Percentiles rank a stretch among this genome's conserved stretches.
These are phyloP conservation scores for Rhineura floridana DNA, from an alignment of 2,113 vertebrate species.

Conservation along the genomic window DNA sequence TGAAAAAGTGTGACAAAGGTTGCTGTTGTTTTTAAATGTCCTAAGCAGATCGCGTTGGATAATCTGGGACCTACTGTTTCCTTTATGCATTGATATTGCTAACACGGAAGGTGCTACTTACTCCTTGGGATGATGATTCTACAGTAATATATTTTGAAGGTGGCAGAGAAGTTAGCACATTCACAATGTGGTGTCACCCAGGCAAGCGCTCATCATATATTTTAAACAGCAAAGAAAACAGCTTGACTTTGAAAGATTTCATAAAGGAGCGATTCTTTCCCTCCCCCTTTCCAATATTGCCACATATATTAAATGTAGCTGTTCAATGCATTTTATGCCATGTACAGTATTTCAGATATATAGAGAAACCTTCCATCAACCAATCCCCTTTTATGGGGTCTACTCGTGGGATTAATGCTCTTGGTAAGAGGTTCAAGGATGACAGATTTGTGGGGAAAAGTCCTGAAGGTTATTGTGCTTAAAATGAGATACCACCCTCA, in stretches of 20 bases:
- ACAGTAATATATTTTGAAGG: conserved; percentile 55
- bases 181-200: conserved; percentile 36
- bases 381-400: not conserved
- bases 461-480: conserved; percentile 25
- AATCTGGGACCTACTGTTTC: conserved; percentile 19
- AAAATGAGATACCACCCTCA: not conserved
- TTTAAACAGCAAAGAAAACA: conserved; percentile 60
- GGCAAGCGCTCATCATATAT: conserved; percentile 37
- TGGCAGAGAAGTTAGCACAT: conserved; percentile 33
- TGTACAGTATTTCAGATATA: conserved; percentile 5
- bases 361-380: not conserved
- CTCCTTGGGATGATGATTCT: conserved; percentile 44
- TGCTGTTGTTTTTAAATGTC: conserved; percentile 39
- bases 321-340: conserved; percentile 46
- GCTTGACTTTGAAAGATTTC: conserved; percentile 63
- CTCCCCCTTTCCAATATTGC: conserved; percentile 40
- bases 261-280: conserved; percentile 11
- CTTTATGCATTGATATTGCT: conserved; percentile 55
- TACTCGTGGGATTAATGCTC: conserved; percentile 16
- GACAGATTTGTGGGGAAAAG: not conserved
- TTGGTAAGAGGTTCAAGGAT: conserved; percentile 8
- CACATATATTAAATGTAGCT: conserved; percentile 45
- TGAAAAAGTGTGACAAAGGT: conserved; percentile 19
- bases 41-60: conserved; percentile 46
- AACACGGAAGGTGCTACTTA: conserved; percentile 28